These are phyloP conservation scores for Gymnarchus niloticus DNA, from an alignment of 2,113 vertebrate genomes.

Conservation along the genomic window DNA sequence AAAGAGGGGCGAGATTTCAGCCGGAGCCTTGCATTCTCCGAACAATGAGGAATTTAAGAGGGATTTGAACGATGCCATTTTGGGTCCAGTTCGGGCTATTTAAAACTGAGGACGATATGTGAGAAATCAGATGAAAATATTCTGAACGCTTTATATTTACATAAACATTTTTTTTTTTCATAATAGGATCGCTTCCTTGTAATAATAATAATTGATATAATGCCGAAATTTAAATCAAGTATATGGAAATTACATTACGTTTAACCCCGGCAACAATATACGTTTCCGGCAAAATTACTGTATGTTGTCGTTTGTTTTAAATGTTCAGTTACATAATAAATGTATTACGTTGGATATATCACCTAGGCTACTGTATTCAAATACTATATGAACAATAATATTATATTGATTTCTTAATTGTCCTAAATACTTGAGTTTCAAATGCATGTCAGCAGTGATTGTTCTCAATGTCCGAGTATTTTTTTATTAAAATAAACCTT, in stretches of 20 bases:
- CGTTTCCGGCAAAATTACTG: background rate
- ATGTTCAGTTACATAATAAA: background rate
- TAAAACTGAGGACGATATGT: background rate
- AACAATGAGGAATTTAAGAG: conserved; percentile 62
- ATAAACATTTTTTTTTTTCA: background rate
- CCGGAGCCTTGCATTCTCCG: conserved; percentile 29
- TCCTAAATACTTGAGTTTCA: background rate
- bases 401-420: background rate
- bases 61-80: conserved; percentile 52
- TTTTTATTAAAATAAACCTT: background rate
- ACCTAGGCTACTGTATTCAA: background rate
- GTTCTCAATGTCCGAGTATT: background rate
- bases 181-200: background rate
- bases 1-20: conserved; percentile 28
- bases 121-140: background rate
- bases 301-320: background rate
- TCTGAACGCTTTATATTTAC: background rate
- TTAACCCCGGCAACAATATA: background rate
- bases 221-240: background rate
- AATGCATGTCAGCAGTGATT: background rate
- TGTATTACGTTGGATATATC: background rate
- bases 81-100: conserved; percentile 20
- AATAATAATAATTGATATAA: background rate
- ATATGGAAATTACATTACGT: background rate
- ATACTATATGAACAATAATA: background rate